These are phyloP conservation scores for Scomberomorus guttatus DNA, from an alignment of 2,797 vertebrate species.

Conservation along the genomic window DNA sequence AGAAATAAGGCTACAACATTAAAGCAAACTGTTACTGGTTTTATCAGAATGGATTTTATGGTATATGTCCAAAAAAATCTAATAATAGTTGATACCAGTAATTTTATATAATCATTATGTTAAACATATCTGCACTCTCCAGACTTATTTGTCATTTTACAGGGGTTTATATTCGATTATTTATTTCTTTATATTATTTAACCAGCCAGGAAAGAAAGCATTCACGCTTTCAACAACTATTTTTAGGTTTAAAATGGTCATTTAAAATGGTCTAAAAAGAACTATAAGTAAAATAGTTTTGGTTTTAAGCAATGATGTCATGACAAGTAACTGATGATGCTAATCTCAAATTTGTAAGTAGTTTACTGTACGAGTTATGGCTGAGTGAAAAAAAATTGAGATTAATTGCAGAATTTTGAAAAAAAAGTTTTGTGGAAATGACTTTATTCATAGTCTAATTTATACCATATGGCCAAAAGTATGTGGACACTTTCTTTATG, in stretches of 20 bases:
- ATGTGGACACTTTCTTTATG: neutral
- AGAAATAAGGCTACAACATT: conserved; percentile 47
- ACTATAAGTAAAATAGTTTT: neutral
- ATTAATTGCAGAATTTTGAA: neutral
- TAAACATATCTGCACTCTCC: conserved; percentile 11
- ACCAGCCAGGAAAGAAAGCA: neutral
- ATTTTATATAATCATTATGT: conserved; percentile 5
- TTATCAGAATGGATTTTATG: conserved; percentile 23
- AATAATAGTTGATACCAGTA: conserved; percentile 17
- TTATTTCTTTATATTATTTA: conserved; percentile 13
- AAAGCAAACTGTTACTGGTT: conserved; percentile 20
- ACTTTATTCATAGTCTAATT: neutral
- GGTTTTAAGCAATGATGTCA: neutral
- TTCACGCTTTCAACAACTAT: neutral
- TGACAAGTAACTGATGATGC: neutral
- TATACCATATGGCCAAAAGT: too few species aligned
- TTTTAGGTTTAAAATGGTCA: neutral
- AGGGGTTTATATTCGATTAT: conserved; percentile 24
- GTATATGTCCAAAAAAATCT: conserved; percentile 7
- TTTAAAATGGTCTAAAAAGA: neutral
- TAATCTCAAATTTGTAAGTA: neutral
- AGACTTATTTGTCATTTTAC: conserved; percentile 11
- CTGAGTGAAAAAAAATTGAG: neutral
- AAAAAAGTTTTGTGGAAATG: neutral
- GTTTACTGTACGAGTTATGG: too few species aligned